phyloP scores from a whole-genome alignment of 2,888 invertebrate genomes.

The Morinoia aosen region DNA sequence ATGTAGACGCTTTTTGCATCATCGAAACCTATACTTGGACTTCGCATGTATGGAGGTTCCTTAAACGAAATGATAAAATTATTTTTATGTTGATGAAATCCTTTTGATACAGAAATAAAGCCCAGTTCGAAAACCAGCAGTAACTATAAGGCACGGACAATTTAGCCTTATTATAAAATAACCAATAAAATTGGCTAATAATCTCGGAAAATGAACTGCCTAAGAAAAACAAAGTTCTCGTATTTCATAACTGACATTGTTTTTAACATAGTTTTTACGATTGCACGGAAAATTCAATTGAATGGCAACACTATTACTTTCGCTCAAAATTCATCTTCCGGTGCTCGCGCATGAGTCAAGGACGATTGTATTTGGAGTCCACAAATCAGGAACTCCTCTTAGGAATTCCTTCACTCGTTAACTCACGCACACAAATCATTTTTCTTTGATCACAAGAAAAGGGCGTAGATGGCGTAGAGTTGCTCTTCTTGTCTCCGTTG shows the following conservation, averaged over 20 bases:
- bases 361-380: background rate
- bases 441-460: background rate
- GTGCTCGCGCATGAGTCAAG: background rate
- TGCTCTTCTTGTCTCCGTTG: background rate
- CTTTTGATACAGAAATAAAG: background rate
- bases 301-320: background rate
- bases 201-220: too few relatives aligned
- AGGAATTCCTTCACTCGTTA: background rate
- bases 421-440: background rate
- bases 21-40: background rate
- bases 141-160: too few relatives aligned
- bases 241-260: background rate
- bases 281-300: background rate
- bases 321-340: background rate
- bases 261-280: background rate
- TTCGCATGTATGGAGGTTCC: background rate
- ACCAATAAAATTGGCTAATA: too few relatives aligned
- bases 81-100: background rate
- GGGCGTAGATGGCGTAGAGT: constrained; percentile 12
- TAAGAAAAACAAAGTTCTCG: background rate
- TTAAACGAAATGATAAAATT: background rate
- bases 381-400: too few relatives aligned
- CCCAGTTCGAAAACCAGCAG: too few relatives aligned
- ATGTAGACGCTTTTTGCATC: background rate
- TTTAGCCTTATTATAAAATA: too few relatives aligned